Conservation (phyloP, 2,113 vertebrate genomes). For the Lathamus discolor region DNA sequence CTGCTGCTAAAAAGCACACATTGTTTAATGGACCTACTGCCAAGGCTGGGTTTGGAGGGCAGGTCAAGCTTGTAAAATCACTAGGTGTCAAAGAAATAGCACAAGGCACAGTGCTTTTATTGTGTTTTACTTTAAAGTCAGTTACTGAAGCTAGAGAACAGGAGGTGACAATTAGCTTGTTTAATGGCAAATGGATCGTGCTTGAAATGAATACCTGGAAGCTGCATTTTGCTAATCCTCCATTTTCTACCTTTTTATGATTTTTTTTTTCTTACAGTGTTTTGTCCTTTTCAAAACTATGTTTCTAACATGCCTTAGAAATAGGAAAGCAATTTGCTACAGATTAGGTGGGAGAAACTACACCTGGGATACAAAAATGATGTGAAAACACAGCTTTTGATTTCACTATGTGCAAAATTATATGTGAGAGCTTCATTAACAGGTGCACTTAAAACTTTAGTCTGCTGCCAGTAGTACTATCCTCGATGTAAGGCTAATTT, state of each 20-base stretch:
- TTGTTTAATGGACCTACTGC: not conserved
- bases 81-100: not conserved
- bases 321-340: not conserved
- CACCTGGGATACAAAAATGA: not conserved
- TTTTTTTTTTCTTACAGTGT: not conserved
- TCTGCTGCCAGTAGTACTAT: not conserved
- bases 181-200: not conserved
- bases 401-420: not conserved
- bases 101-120: not conserved
- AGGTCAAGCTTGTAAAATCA: constrained; percentile 12
- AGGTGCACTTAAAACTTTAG: not conserved
- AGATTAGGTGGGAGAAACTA: not conserved
- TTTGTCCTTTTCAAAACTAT: not conserved
- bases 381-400: not conserved
- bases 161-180: not conserved
- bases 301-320: not conserved
- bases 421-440: not conserved
- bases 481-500: not conserved
- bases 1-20: not conserved
- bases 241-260: not conserved
- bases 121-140: not conserved
- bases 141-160: not conserved
- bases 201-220: not conserved
- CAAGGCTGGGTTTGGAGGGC: not conserved
- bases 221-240: not conserved